Percentiles rank a stretch among this genome's conserved stretches.
Conservation (phyloP, 2,888 invertebrate genomes). For the Tenthredo amoena region DNA sequence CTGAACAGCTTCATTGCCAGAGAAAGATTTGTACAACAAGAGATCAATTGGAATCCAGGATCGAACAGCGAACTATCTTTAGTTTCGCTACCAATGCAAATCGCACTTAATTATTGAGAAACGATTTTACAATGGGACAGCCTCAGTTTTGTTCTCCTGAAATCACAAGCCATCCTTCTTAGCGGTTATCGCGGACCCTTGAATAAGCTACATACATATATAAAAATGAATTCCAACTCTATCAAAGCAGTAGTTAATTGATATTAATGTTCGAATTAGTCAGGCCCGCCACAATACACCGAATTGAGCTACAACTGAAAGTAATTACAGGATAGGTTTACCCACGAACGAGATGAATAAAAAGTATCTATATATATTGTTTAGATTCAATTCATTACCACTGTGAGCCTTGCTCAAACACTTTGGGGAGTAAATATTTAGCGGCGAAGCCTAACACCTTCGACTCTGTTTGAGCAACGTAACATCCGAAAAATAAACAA, state of each 20-base stretch:
- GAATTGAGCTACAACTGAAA: background rate
- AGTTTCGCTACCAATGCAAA: background rate
- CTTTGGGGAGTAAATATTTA: background rate
- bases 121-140: background rate
- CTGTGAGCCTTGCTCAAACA: background rate
- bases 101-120: background rate
- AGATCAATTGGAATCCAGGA: background rate
- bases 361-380: background rate
- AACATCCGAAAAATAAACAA: background rate
- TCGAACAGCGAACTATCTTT: background rate
- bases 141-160: background rate
- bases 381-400: background rate
- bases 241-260: background rate
- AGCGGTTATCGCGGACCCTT: background rate
- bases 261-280: background rate
- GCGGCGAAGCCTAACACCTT: background rate
- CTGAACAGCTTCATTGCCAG: no score
- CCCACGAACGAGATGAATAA: background rate
- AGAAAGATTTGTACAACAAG: background rate
- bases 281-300: background rate
- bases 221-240: background rate
- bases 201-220: background rate
- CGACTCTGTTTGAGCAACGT: constrained; percentile 3
- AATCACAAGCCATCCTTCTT: background rate
- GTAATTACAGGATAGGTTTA: background rate